Conservation (phyloP, 2,797 vertebrate genomes). For the Ctenopoma multispine region DNA sequence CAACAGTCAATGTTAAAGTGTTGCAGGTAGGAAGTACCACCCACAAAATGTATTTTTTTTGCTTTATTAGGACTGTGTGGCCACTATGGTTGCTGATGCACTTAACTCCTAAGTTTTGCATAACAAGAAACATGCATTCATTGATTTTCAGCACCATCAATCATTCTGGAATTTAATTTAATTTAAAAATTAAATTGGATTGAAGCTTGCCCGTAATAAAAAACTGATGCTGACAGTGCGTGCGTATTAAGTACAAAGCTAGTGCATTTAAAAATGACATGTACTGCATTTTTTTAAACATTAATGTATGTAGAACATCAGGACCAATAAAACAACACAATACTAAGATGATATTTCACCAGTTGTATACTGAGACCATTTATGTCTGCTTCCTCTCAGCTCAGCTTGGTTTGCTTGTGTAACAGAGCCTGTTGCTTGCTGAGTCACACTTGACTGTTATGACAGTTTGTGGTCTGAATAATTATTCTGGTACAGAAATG, state of each 20-base stretch:
- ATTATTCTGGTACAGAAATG: constrained; percentile 11
- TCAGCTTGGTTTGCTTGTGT: constrained; percentile 26
- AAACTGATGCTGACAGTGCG: not conserved
- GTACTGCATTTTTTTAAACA: not conserved
- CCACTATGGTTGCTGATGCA: no score
- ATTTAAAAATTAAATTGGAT: not conserved
- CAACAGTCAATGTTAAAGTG: no score
- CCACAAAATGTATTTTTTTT: no score
- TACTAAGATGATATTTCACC: not conserved
- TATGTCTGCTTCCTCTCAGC: constrained; percentile 9
- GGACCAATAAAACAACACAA: not conserved
- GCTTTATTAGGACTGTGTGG: no score
- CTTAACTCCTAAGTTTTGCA: no score
- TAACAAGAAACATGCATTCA: not conserved
- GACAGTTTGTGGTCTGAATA: constrained; percentile 60
- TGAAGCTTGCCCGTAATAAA: not conserved
- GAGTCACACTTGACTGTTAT: constrained; percentile 65
- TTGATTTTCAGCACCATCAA: not conserved
- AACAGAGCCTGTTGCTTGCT: constrained; percentile 35
- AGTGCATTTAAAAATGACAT: not conserved
- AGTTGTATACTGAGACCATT: constrained; percentile 4
- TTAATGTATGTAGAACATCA: not conserved
- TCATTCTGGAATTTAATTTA: not conserved
- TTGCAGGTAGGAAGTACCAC: not conserved
- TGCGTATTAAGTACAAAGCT: not conserved